These are phyloP conservation scores for Euplagia quadripunctaria DNA, from an alignment of 2,888 invertebrate species.

Conservation along the genomic window DNA sequence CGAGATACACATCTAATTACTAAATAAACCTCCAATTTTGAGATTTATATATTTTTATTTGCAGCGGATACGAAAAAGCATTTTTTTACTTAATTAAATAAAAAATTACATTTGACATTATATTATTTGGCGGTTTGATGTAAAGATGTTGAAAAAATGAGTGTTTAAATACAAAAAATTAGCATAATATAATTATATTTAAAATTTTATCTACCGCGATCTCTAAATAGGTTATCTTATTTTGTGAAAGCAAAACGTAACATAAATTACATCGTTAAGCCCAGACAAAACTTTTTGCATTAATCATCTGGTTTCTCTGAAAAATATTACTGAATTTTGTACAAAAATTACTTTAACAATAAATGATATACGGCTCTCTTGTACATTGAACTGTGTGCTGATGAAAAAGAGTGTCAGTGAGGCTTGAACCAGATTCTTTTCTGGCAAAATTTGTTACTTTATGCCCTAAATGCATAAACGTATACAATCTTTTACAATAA, in stretches of 20 bases:
- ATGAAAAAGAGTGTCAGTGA: neutral
- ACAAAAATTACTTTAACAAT: neutral
- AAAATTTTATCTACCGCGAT: neutral
- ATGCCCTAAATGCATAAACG: neutral
- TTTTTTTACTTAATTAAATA: too few relatives aligned
- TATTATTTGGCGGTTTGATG: too few relatives aligned
- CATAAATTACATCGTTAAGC: conserved; percentile 3
- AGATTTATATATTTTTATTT: too few relatives aligned
- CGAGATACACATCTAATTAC: too few relatives aligned
- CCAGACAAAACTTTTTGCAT: neutral
- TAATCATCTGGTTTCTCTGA: neutral
- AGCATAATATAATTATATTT: neutral
- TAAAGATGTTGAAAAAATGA: too few relatives aligned
- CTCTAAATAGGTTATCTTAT: neutral
- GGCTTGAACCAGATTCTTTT: neutral
- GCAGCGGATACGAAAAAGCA: too few relatives aligned
- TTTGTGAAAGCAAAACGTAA: neutral
- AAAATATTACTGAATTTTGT: neutral
- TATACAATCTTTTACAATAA: too few relatives aligned
- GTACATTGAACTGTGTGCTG: neutral
- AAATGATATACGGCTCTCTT: neutral
- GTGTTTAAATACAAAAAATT: too few relatives aligned
- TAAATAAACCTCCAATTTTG: too few relatives aligned
- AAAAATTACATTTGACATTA: too few relatives aligned
- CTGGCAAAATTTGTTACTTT: neutral